Percentiles rank a stretch among this genome's conserved stretches.
Conservation (phyloP, 1,140 invertebrate species). For the Notospermus geniculatus region DNA sequence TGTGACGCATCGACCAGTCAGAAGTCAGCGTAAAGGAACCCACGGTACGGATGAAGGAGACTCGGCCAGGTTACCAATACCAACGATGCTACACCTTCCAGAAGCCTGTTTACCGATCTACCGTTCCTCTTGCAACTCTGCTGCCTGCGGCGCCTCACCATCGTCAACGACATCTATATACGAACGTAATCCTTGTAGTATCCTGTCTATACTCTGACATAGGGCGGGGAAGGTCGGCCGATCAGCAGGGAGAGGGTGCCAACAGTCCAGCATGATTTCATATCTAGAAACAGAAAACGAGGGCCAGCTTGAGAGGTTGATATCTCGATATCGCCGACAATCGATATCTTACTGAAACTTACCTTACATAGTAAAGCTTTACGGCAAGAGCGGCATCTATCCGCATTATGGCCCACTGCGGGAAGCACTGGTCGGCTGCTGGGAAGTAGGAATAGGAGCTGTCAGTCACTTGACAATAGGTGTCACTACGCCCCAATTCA, state of each 20-base stretch:
- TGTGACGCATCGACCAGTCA: no score
- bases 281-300: constrained; percentile 60
- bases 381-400: not conserved
- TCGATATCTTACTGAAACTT: not conserved
- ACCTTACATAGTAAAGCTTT: constrained; percentile 4
- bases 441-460: not conserved
- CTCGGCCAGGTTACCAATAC: no score
- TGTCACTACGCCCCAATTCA: no score
- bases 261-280: constrained; percentile 80
- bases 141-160: no score
- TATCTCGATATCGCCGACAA: not conserved
- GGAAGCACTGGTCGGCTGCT: not conserved
- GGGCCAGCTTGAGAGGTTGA: not conserved
- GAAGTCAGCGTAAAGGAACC: no score
- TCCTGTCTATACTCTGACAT: constrained; percentile 66
- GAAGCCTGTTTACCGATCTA: no score
- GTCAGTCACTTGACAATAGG: no score
- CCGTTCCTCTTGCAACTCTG: no score
- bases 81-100: no score
- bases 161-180: constrained; percentile 37
- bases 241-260: constrained; percentile 72
- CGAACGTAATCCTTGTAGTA: constrained; percentile 35
- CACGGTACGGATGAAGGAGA: no score
- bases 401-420: no score
- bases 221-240: constrained; percentile 76